Evolutionary conservation across 1,140 invertebrate species (phyloP).

Genomic region (Hestina assimilis): DNA sequence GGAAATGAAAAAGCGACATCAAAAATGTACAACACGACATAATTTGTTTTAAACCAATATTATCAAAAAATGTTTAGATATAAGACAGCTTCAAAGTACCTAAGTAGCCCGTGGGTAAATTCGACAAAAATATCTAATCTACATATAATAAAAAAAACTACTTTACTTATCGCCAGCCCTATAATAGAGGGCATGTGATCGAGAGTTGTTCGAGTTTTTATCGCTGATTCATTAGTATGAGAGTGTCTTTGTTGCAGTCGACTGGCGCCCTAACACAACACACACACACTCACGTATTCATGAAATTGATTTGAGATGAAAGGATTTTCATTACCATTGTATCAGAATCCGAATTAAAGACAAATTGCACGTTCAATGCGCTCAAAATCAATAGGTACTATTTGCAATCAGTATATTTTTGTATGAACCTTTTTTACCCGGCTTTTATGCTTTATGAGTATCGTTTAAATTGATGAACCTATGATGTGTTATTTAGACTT

Average conservation of each 20-base stretch:
- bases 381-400: conserved; percentile 38
- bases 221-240: conserved; percentile 71
- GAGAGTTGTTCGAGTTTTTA: conserved; percentile 68
- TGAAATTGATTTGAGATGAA: conserved; percentile 66
- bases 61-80: too few species aligned
- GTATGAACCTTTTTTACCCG: conserved; percentile 36
- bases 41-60: too few species aligned
- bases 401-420: conserved; percentile 40
- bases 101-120: not conserved
- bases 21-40: too few species aligned
- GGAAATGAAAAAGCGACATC: too few species aligned
- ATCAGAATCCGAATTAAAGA: conserved; percentile 55
- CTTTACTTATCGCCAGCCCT: conserved; percentile 41
- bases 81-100: not conserved
- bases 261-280: conserved; percentile 40
- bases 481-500: conserved; percentile 30
- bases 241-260: conserved; percentile 64
- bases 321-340: conserved; percentile 56
- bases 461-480: conserved; percentile 30
- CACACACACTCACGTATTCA: conserved; percentile 39
- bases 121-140: conserved; percentile 15
- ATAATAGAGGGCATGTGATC: conserved; percentile 50
- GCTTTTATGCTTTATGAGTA: conserved; percentile 26
- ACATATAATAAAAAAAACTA: conserved; percentile 12
- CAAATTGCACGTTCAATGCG: conserved; percentile 51